Evolutionary conservation across 1,140 invertebrate species (phyloP), one percentile per base, ranked within the genome.

Genomic region (Drosophila mauritiana): DNA sequence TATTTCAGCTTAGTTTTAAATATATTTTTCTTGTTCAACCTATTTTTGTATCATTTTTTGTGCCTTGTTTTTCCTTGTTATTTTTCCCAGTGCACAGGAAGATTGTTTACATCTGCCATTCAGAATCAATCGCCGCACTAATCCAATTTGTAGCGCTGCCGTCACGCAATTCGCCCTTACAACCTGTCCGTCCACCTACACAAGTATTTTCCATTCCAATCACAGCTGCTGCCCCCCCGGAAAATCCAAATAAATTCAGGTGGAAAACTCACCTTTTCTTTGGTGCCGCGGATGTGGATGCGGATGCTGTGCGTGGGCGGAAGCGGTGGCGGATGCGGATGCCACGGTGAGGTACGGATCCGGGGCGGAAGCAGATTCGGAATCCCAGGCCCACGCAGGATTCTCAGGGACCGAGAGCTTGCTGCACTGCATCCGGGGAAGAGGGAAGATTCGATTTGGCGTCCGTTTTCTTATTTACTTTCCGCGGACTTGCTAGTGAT

Each of bases 101-200:
- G 67, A 70, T 54, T 69, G 62, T 70, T 70, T 57, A 70, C 65
- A 57, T 39, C 64, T 70, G 36, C 10, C 43, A 34, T 39, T 27
- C n/a, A 57, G 31, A 70, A 56, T 36, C 65, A 57, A 57, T 57
- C 20, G 68, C 27, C 12, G 40, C 45, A 15, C 43, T 72, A 72
- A 72, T 72, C 68, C 68, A 72, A 72, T 72, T 72, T 72, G 65
- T 37, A 36, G 11, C 42, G 15, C 27, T 57, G 25, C 36, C 52
- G 65, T 70, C 68, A 72, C 68, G 68, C 68, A 46, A 69, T 69
- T 22, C 17, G 22, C 25, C 59, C 59, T 22, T 63, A 22, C 31
- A 7, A 43, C 22, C 31, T 52, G 46, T 36, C 45, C 42, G 46
- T 43, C 37, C 31, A 37, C 37, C 31, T 64, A 56, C 34, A 27